phyloP scores from a whole-genome alignment of 2,113 vertebrate species.

The Xenopus laevis region DNA sequence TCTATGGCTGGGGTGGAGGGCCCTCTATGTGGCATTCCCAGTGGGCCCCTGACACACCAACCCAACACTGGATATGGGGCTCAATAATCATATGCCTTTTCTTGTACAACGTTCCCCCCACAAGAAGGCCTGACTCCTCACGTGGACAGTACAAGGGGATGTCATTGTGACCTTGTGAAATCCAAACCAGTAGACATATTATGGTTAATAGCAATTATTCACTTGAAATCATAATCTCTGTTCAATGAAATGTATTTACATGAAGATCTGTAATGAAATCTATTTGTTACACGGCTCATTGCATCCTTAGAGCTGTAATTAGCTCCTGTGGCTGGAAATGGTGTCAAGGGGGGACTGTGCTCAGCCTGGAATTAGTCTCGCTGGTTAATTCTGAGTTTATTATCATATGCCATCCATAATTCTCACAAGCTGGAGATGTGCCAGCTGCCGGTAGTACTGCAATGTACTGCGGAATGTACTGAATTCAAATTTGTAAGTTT shows the following conservation, averaged over 20 bases:
- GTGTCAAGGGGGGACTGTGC: background rate
- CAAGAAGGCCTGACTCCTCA: too few relatives aligned
- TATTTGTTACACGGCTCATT: constrained; percentile 41
- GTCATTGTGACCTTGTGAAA: too few relatives aligned
- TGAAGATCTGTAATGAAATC: constrained; percentile 31
- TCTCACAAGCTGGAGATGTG: constrained; percentile 1
- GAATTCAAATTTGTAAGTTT: too few relatives aligned
- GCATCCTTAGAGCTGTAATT: constrained; percentile 33
- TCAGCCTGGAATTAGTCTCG: constrained; percentile 35
- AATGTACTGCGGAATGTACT: too few relatives aligned
- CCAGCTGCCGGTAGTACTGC: background rate
- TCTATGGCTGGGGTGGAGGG: too few relatives aligned
- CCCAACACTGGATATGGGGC: too few relatives aligned
- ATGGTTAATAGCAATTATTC: constrained; percentile 9
- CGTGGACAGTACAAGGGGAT: too few relatives aligned
- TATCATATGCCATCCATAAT: constrained; percentile 1
- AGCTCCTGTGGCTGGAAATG: constrained; percentile 20
- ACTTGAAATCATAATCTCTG: constrained; percentile 18
- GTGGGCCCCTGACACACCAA: too few relatives aligned
- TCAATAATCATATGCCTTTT: too few relatives aligned
- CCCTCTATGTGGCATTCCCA: too few relatives aligned
- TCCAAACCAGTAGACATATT: background rate
- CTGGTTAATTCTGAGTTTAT: constrained; percentile 16
- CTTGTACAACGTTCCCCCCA: too few relatives aligned
- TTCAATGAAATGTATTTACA: constrained; percentile 36